Percentiles rank a stretch among this genome's conserved stretches.
phyloP scores from a whole-genome alignment of 2,888 invertebrate species.

The Athrips mouffetella region DNA sequence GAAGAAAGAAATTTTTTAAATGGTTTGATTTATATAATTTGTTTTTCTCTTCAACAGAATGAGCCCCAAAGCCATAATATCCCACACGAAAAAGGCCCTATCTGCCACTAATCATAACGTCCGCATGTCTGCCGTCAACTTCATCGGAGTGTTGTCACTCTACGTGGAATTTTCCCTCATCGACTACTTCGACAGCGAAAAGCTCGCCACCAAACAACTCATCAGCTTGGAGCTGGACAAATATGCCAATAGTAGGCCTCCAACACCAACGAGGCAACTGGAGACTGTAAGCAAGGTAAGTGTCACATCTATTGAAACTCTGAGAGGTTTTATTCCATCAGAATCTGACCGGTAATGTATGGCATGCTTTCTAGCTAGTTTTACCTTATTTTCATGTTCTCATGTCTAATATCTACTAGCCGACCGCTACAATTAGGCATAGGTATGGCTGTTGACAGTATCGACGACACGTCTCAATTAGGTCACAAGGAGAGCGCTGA shows the following conservation, averaged over 20 bases:
- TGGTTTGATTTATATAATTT: too few species aligned
- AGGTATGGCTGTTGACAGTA: too few species aligned
- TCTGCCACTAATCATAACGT: conserved; percentile 91
- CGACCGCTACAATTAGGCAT: too few species aligned
- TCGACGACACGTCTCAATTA: too few species aligned
- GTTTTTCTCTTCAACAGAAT: conserved; percentile 67
- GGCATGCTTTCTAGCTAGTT: too few species aligned
- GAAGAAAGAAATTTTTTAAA: too few species aligned
- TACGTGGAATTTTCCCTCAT: conserved; percentile 88
- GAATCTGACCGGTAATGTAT: too few species aligned
- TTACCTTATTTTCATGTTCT: too few species aligned
- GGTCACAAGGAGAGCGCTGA: too few species aligned
- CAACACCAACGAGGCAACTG: conserved; percentile 83
- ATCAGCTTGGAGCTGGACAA: conserved; percentile 93
- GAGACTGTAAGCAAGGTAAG: conserved; percentile 63
- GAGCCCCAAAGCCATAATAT: conserved; percentile 85
- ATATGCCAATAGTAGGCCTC: conserved; percentile 85
- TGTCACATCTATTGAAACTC: not conserved
- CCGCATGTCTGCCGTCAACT: conserved; percentile 85
- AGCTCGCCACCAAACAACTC: conserved; percentile 88
- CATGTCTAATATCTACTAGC: too few species aligned
- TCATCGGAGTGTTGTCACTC: conserved; percentile 87
- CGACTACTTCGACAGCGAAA: conserved; percentile 91
- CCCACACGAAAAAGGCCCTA: conserved; percentile 89
- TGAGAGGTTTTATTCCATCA: too few species aligned